phyloP scores from a whole-genome alignment of 2,113 vertebrate species.

The Carassius gibelio region DNA sequence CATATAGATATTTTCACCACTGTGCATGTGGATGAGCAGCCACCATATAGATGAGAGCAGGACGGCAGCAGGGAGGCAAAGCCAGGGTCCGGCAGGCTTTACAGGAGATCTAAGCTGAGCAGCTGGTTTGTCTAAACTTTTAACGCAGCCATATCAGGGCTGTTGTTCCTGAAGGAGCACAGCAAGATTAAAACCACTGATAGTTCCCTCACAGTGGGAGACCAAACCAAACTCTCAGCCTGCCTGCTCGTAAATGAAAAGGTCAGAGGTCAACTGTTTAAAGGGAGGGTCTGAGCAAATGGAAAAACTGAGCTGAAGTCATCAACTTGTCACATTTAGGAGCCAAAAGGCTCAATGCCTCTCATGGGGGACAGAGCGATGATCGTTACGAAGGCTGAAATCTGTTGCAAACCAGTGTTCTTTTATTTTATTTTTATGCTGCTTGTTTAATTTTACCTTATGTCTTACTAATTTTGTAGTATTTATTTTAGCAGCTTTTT shows the following conservation, averaged over 20 bases:
- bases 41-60: constrained; percentile 8
- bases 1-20: neutral
- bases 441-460: too few relatives aligned
- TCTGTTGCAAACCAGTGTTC: neutral
- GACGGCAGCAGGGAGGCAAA: neutral
- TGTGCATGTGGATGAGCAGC: neutral
- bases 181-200: constrained; percentile 42
- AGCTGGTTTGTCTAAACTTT: constrained; percentile 35
- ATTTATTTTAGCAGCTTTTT: too few relatives aligned
- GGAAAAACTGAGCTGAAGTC: constrained; percentile 58
- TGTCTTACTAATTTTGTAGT: too few relatives aligned
- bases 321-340: constrained; percentile 38
- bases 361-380: neutral
- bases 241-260: constrained; percentile 29
- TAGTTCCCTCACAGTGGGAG: constrained; percentile 39
- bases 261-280: constrained; percentile 44
- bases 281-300: constrained; percentile 37
- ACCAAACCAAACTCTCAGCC: constrained; percentile 19
- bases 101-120: constrained; percentile 37
- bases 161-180: constrained; percentile 37
- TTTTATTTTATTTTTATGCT: neutral
- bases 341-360: constrained; percentile 6
- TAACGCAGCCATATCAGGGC: constrained; percentile 28
- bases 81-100: constrained; percentile 19
- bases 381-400: neutral